These are phyloP conservation scores for Stylophora pistillata DNA, from an alignment of 64 coral and sea anemone species.

Conservation along the genomic window DNA sequence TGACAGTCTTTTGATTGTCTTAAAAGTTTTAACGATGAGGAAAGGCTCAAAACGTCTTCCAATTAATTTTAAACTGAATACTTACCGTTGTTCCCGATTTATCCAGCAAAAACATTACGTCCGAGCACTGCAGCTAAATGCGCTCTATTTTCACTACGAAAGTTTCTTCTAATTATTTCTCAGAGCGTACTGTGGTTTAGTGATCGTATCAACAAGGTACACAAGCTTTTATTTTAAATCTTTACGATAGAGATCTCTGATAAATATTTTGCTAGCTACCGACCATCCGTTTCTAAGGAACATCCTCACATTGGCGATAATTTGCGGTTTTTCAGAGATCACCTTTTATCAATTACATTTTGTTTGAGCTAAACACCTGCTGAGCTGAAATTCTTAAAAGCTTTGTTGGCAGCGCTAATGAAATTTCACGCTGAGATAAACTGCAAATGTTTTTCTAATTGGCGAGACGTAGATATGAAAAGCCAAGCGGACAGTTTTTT, in stretches of 20 bases:
- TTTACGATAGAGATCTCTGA: background rate
- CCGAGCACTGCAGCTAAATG: background rate
- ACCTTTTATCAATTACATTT: background rate
- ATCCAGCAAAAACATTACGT: constrained; percentile 63
- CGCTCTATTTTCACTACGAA: background rate
- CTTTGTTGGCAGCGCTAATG: background rate
- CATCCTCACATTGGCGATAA: background rate
- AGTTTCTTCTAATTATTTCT: background rate
- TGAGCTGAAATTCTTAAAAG: background rate
- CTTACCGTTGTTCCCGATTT: constrained; percentile 43
- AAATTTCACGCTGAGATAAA: background rate
- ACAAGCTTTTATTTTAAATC: background rate
- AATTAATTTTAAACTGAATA: background rate
- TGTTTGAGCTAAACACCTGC: background rate
- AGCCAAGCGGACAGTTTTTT: background rate
- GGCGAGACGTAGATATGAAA: background rate
- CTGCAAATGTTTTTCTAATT: constrained; percentile 6
- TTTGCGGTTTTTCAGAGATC: background rate
- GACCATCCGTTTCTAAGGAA: background rate
- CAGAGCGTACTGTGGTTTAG: background rate
- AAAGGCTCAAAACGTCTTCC: background rate
- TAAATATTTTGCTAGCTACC: constrained; percentile 22
- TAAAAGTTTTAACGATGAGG: too few species aligned
- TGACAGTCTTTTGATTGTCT: too few species aligned
- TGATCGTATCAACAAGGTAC: background rate